phyloP scores from a whole-genome alignment of 2,888 invertebrate genomes.

The Philaethria dido region DNA sequence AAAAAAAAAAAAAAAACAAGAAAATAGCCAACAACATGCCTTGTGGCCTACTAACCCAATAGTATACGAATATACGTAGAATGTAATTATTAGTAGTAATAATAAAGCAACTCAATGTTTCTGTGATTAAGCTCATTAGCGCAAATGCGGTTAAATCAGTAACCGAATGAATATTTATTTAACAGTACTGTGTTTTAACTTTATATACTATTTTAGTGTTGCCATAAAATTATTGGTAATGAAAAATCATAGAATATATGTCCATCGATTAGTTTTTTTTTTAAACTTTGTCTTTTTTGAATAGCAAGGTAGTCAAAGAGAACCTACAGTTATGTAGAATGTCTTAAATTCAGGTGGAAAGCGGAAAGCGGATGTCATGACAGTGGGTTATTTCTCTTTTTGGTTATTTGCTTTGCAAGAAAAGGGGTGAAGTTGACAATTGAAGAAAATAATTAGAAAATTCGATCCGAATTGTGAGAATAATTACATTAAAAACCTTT shows the following conservation, averaged over 20 bases:
- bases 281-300: no score
- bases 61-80: slow-evolving; percentile 4
- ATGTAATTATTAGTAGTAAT: slow-evolving; percentile 24
- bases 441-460: no score
- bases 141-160: slow-evolving; percentile 20
- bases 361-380: no score
- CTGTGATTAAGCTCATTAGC: slow-evolving; percentile 28
- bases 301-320: no score
- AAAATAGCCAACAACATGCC: background rate
- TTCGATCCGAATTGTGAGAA: no score
- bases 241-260: background rate
- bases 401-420: no score
- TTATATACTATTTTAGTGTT: background rate
- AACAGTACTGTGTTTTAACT: background rate
- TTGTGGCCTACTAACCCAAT: background rate
- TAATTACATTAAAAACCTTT: no score
- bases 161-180: slow-evolving; percentile 20
- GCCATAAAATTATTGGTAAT: background rate
- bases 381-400: no score
- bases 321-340: no score
- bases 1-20: no score
- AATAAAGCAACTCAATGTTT: slow-evolving; percentile 13
- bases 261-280: background rate
- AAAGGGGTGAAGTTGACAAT: no score
- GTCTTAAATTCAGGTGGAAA: no score